Evolutionary conservation across 2,888 invertebrate genomes (phyloP), one percentile per base, ranked within the genome.

Genomic region (Agrotis segetum): DNA sequence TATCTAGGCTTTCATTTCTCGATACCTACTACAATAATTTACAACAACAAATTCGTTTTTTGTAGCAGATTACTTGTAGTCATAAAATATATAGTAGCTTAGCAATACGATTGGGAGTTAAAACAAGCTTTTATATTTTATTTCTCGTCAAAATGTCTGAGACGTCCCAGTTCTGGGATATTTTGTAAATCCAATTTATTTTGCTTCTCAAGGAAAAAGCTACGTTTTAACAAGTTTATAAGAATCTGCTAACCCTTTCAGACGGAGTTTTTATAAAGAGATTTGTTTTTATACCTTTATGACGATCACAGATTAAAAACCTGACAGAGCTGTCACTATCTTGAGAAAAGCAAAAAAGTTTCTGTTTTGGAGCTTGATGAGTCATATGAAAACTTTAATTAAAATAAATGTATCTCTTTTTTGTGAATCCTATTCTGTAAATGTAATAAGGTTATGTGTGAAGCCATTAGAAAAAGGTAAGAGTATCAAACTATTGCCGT

Each of bases 181-280:
- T 82, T 82, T 85, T 65, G 61, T 75, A 69, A 82, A 85, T 79
- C 60, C 65, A 83, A 80, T 83, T 83, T 82, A 64, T 71, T 85
- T 67, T 72, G 68, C 71, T 75, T 64, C 46, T n/a, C 40, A 47
- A 79, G 52, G 49, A 85, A 79, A 81, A 83, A 69, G 65, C 75
- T 17, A 71, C 76, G 76, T 75, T 83, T 71, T 79, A 82, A 79
- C 71, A 79, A 82, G 69, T 83, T 83, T 75, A 79, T 65, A 75
- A 79, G 67, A 83, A 85, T 69, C 59, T 67, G 62, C 63, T 58
- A 75, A 85, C 85, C 76, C 85, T 79, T 83, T 70, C 65, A 80
- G 71, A 44, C 14, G 2, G 55, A 55, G 53, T 70, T 66, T 83
- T 85, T 71, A 49, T 59, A 21, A 68, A 83, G 61, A 73, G 29